phyloP scores from a whole-genome alignment of 92 coral and sea anemone species.

The Paragorgia papillata region DNA sequence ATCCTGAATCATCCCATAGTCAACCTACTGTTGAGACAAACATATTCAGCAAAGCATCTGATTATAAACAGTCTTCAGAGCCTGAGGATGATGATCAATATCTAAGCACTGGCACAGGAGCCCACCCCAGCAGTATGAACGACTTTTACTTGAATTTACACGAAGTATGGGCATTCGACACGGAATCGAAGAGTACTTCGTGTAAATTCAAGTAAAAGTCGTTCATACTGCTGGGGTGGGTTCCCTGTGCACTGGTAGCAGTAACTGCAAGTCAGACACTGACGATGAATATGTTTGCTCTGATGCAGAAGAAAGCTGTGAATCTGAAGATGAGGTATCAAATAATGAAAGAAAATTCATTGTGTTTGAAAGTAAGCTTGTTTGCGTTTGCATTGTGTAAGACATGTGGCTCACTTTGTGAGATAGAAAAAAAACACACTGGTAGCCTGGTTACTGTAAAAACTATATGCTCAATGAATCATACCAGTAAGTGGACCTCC shows the following conservation, averaged over 20 bases:
- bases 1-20: background rate
- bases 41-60: background rate
- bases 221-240: too few relatives aligned
- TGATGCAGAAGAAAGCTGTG: slow-evolving; percentile 5
- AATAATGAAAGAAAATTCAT: slow-evolving; percentile 38
- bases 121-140: too few relatives aligned
- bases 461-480: slow-evolving; percentile 7
- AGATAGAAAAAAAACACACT: slow-evolving; percentile 1
- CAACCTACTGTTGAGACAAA: background rate
- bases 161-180: too few relatives aligned
- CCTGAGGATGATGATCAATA: background rate
- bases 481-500: slow-evolving; percentile 24
- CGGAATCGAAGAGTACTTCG: too few relatives aligned
- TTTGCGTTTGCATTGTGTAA: slow-evolving; percentile 6
- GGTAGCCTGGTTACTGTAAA: slow-evolving; percentile 35
- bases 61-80: background rate
- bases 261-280: slow-evolving; percentile 13
- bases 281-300: slow-evolving; percentile 27
- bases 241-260: too few relatives aligned
- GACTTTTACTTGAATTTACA: too few relatives aligned
- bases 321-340: slow-evolving; percentile 1
- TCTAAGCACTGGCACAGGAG: too few relatives aligned
- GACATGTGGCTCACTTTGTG: slow-evolving; percentile 35
- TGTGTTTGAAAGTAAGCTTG: slow-evolving; percentile 33
- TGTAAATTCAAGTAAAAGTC: too few relatives aligned